Conservation (phyloP, 2,797 vertebrate species). For the Neosilurus hyrtlii region DNA sequence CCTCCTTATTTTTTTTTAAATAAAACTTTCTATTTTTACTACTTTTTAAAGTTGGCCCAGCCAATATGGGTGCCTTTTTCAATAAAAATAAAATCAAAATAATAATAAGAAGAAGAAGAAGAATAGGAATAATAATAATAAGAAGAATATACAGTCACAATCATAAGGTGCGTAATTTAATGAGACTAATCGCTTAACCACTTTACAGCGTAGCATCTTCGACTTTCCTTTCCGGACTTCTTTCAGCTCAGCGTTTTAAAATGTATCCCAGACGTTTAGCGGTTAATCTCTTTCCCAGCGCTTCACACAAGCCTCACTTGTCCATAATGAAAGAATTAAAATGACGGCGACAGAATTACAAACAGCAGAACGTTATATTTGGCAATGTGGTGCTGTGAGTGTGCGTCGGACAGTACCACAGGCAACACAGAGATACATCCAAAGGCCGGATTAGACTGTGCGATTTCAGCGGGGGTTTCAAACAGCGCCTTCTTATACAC, state of each 20-base stretch:
- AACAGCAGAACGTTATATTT: not conserved
- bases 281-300: not conserved
- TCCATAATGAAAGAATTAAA: not conserved
- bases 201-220: not conserved
- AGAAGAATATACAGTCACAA: not conserved
- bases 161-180: conserved; percentile 2
- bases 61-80: not conserved
- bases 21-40: not conserved
- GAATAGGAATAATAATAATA: not conserved
- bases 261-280: no score
- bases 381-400: not conserved
- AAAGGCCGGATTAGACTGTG: not conserved
- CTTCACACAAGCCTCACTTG: not conserved
- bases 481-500: not conserved
- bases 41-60: no score
- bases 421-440: not conserved
- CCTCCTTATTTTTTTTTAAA: no score
- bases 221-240: no score
- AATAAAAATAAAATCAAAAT: no score
- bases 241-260: not conserved
- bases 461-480: not conserved
- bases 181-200: not conserved
- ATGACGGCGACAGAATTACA: not conserved
- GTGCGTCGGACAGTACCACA: not conserved
- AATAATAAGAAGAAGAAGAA: not conserved